Evolutionary conservation across 2,797 vertebrate species (phyloP), one percentile per base, ranked within the genome.

Genomic region (Sebastes glaucus): DNA sequence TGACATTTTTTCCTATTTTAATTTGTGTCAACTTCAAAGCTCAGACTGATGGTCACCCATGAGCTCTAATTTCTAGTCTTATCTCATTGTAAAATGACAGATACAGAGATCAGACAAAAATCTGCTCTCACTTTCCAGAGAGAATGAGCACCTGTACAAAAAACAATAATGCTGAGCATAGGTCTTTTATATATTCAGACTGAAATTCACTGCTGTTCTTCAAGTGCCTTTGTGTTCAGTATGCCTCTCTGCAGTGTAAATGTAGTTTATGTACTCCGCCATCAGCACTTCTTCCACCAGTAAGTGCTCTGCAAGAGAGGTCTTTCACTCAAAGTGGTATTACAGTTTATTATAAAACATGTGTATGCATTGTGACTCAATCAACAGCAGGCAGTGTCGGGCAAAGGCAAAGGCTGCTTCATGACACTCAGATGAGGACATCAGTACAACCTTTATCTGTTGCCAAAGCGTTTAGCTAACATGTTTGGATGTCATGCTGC

Each of bases 101-200:
- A 83, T 68, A 60, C 28, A 25, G 77, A 79, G 62, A 70, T 10
- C 3, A 10, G 32, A 77, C 62, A 65, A 59, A 72, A 46, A 38
- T 33, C 27, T 33, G 20, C 56, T 83, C 70, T 59, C 76, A 18
- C 56, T 61, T 59, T 74, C 11, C 28, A 70, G 71, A 55, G 66
- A 49, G 20, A 13, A 65, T 16, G 30, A 78, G 7, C 64, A 73
- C 57, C 61, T 75, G 78, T 79, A 80, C 76, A 57, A 85, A 85
- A 88, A 81, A 79, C 82, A 62, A 81, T 83, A 87, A 66, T 18
- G 83, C 91, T 86, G 86, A 89, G 83, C 77, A 72, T 76, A 63
- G 66, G 68, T 22, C 76, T 73, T 85, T 61, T 80, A 49, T 85
- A 81, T 85, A 82, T 88, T 84, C 67, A 87, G 83, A 82, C 71